Base-by-base conservation (phyloP, 1,140 invertebrate genomes). In the Vollenhovia emeryi region DNA sequence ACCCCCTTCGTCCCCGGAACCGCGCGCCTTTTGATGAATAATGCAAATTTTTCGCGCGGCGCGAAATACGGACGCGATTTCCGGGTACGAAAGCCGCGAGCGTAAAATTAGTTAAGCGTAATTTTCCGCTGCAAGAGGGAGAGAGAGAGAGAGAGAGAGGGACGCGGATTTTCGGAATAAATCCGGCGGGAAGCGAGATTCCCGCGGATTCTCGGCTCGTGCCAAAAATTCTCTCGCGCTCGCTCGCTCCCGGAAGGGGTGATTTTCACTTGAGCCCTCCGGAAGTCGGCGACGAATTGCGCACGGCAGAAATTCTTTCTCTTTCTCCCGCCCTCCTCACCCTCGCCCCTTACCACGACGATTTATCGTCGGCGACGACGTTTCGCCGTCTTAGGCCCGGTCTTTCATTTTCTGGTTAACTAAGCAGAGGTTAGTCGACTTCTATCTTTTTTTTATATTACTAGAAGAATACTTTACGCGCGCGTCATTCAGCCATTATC, bases 71-170 rank as follows among this genome's bases (percentile, higher is more conserved):
- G 36, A 4, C 24, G 40, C 13, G 15, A 40, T 43, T 73, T 18
- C 24, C 21, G n/a, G n/a, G 3, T 40, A 13, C 60, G 33, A 45
- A 79, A 62, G 40, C 24, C 43, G 76, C 45, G 62, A 68, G 62
- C 40, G 27, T 48, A 33, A 78, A 64, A 78, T 78, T 69, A 79
- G 76, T 79, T 69, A 79, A 68, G 76, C 45, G 43, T 79, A 74
- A 74, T 74, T 83, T 74, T 45, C 9, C 36, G 18, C 18, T n/a
- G 33, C 21, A 21, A 36, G 27, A 13, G 13, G 40, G 33, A 36
- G 48, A 71, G 8, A 59, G 21, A 62, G 36, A 66, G n/a, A 24
- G 21, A 43, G 11, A 66, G 62, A 21, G 43, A 30, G 43, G 50
- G 11, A 48, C 0, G 27, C 18, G 66, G 36, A 75, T 74, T 83